Percentiles rank a stretch among this genome's conserved stretches.
Evolutionary conservation across 2,797 vertebrate species (phyloP).

Genomic region (Melopsittacus undulatus): DNA sequence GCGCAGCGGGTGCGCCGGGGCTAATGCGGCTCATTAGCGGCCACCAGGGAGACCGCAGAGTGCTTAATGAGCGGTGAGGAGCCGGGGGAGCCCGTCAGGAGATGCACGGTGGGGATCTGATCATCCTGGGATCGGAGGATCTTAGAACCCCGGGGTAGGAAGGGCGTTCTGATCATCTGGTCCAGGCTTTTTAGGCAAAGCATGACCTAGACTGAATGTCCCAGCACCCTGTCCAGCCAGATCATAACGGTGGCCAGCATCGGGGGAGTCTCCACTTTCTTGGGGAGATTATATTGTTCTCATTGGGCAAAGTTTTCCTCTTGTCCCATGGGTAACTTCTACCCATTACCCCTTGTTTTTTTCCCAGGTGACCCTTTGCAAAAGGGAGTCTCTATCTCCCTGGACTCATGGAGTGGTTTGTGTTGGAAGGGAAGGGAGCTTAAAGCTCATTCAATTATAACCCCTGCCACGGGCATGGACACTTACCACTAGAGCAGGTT

Average conservation of each 20-base stretch:
- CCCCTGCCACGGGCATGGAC: accelerated
- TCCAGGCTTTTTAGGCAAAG: neutral
- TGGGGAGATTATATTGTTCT: neutral
- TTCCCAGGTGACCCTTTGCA: neutral
- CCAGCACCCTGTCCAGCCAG: neutral
- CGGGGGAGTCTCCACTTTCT: neutral
- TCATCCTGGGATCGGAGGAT: neutral
- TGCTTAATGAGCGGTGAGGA: neutral
- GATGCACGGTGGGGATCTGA: neutral
- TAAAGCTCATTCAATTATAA: neutral
- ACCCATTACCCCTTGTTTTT: neutral
- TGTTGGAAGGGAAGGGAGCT: neutral
- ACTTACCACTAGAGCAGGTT: neutral
- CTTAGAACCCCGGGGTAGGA: neutral
- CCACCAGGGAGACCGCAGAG: accelerated
- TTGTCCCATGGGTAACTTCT: neutral
- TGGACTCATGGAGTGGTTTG: neutral
- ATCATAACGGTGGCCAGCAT: neutral
- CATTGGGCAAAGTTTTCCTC: neutral
- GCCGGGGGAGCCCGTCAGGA: accelerated
- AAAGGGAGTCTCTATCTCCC: neutral
- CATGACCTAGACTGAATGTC: neutral
- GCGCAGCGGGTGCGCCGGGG: neutral
- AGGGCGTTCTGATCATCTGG: neutral
- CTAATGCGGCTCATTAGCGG: neutral